Percentiles rank a stretch among this genome's conserved stretches.
phyloP scores from a whole-genome alignment of 2,797 vertebrate species.

The Paedocypris micromegethes region DNA sequence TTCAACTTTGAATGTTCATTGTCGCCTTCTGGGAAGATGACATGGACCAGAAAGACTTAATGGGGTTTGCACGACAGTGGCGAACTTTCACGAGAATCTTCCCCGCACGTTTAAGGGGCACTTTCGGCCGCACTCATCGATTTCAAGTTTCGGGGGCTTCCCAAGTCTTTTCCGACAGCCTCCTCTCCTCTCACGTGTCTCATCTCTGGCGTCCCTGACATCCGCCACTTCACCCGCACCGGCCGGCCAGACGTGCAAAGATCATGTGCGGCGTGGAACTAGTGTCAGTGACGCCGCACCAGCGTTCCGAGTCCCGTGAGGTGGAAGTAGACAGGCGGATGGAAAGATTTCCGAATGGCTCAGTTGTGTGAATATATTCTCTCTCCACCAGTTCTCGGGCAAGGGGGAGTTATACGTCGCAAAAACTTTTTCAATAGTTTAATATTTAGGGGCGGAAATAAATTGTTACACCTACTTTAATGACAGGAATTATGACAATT shows the following conservation, averaged over 20 bases:
- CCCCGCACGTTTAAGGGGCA: no score
- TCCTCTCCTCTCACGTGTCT: conserved; percentile 37
- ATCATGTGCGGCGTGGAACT: background rate
- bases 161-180: conserved; percentile 42
- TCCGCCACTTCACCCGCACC: conserved; percentile 28
- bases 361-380: no score
- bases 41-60: background rate
- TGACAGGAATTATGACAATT: no score
- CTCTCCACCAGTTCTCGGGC: no score
- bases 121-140: conserved; percentile 17
- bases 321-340: no score
- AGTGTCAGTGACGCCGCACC: background rate
- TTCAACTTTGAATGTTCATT: conserved; percentile 67
- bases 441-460: no score
- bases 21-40: conserved; percentile 20
- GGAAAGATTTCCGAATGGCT: no score
- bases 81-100: background rate
- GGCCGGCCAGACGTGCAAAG: background rate
- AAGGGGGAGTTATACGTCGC: no score
- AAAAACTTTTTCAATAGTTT: no score
- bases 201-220: conserved; percentile 41
- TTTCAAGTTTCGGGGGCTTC: conserved; percentile 45
- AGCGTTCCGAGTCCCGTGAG: no score
- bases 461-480: no score
- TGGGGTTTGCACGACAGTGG: background rate